Evolutionary conservation across 2,113 vertebrate species (phyloP), one percentile per base, ranked within the genome.

Genomic region (Grallaria varia): DNA sequence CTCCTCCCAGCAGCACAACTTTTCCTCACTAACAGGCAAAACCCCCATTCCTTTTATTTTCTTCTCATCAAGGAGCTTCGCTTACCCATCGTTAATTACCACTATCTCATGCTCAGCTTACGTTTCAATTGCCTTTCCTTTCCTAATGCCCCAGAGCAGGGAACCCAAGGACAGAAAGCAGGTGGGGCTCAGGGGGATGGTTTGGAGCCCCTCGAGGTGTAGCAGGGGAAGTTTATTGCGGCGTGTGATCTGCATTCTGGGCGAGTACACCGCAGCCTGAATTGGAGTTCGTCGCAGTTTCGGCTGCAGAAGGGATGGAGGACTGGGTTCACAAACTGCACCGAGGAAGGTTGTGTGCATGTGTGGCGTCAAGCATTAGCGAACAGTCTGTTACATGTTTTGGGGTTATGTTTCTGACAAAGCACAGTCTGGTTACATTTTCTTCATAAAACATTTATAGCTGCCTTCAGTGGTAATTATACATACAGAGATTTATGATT

Each of bases 401-500:
- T 95, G 85, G 83, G 94, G 94, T 97, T 97, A 96, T 97, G 91
- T 93, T 97, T 96, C 96, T 97, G 89, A 95, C 88, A 95, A 96
- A 96, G 86, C 80, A 91, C 94, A 93, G 80, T 94, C 90, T 97
- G 95, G 91, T 90, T 96, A 88, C 93, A 92, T 96, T 97, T 92
- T 96, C 83, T 97, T 96, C 93, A 93, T 97, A 96, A 98, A 97
- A 97, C 96, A 92, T 98, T 98, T 97, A 95, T 96, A 91, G 95
- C 93, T 96, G 97, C 96, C 96, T 97, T 92, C 96, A 87, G 82
- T 96, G 83, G 95, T 94, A 97, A 98, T 97, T 97, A 97, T 95
- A 78, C 96, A 94, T 97, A 97, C 89, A 96, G 92, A 97, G 96
- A 98, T 98, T 97, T 97, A 97, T 96, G 96, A 97, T 89, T 83